Base-by-base conservation (phyloP, 23 tunicate species). In the Halocynthia roretzi region DNA sequence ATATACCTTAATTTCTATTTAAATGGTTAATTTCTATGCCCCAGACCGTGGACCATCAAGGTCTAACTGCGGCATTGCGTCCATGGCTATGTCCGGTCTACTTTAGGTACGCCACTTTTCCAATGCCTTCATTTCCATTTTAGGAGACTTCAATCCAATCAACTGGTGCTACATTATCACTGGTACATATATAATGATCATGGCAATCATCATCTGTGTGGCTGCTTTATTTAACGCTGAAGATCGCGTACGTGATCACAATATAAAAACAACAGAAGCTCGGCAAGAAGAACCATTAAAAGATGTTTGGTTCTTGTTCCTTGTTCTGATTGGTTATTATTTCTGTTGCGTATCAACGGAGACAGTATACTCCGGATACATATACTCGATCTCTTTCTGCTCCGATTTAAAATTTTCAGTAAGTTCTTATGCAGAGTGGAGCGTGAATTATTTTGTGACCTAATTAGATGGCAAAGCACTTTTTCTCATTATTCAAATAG, bases 111-210 rank as follows among this genome's bases (percentile, higher is more conserved):
- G 64, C 4, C 18, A 58, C 64, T n/a, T 58, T 1, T 15, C 64
- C 40, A 12, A 6, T 22, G 71, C 5, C 6, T 58, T 58, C 4
- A 1, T 14, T 14, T 14, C 17, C 2, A 1, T 58, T 6, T 78
- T 44, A 75, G 66, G 55, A 54, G 55, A 71, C 7, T 56, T 92
- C 68, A 86, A 92, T 75, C 98, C 98, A 5, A 85, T 92, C 51
- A 85, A 75, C 52, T 92, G 98, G 98, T 71, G 83, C 63, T 92
- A 83, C 87, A 71, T 92, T 44, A 92, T 92, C 54, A 87, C 87
- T 23, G 98, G 98, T 4, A 65, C 80, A 17, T 85, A 74, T 44
- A 74, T 64, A 21, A 54, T 74, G 6, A 10, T 74, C 56, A 56
- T 56, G n/a, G 17, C 78, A 14, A 22, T 74, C 5, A n/a, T 74